Evolutionary conservation across 2,888 invertebrate species (phyloP).

Genomic region (Piscicola geometra): DNA sequence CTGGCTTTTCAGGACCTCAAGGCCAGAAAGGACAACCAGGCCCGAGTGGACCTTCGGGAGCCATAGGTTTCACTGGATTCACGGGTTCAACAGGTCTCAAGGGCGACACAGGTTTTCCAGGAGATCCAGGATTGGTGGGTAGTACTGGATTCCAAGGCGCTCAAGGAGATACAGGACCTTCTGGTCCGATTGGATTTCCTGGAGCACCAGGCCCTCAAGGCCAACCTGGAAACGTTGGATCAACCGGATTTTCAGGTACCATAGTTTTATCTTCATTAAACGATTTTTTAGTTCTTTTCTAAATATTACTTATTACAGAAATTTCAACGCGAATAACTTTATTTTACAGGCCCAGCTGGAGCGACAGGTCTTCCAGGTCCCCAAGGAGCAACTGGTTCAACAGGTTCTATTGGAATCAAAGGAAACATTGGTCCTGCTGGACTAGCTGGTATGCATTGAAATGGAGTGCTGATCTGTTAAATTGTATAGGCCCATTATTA

Average conservation of each 20-base stretch:
- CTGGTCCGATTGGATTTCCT: slow-evolving; percentile 24
- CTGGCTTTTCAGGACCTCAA: slow-evolving; percentile 23
- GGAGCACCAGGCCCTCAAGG: slow-evolving; percentile 39
- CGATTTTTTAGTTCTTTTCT: too few species aligned
- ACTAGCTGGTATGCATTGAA: background rate
- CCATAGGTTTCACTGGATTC: background rate
- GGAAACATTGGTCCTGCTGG: slow-evolving; percentile 2
- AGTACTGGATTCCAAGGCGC: slow-evolving; percentile 25
- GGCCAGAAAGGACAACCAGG: slow-evolving; percentile 10
- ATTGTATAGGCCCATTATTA: too few species aligned
- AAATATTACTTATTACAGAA: too few species aligned
- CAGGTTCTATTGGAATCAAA: background rate
- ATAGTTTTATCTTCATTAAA: too few species aligned
- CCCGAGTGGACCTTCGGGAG: background rate
- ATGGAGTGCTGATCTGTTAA: too few species aligned
- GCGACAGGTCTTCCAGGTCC: background rate
- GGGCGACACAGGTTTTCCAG: background rate
- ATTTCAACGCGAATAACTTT: background rate
- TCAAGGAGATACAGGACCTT: slow-evolving; percentile 18
- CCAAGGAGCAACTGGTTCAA: background rate
- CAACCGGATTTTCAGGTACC: slow-evolving; percentile 35
- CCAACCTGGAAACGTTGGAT: slow-evolving; percentile 39
- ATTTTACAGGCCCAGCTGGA: background rate
- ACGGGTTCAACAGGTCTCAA: background rate
- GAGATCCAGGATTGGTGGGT: slow-evolving; percentile 5